A percentile compares a stretch with the other conserved stretches of the same genome.
Evolutionary conservation across 53 echinoderm and acorn worm genomes (phyloP).

Genomic region (Echinometra lucunter): DNA sequence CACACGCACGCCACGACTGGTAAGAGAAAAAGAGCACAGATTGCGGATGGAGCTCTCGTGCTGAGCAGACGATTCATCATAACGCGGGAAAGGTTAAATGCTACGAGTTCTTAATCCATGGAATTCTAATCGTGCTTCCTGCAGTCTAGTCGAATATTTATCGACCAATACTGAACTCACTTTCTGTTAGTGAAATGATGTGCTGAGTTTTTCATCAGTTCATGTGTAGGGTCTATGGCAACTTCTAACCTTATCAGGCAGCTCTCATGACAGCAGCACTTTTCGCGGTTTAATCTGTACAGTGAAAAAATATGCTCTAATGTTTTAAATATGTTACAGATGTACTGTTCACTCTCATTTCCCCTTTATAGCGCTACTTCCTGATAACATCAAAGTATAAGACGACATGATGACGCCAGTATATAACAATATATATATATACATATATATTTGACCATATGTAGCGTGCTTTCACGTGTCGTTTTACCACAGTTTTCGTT

Average conservation of each 20-base stretch:
- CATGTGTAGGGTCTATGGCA: too few species aligned
- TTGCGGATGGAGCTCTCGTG: slow-evolving; percentile 16
- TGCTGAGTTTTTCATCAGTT: background rate
- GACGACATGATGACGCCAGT: background rate
- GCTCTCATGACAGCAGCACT: too few species aligned
- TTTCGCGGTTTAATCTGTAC: too few species aligned
- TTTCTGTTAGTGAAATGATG: background rate
- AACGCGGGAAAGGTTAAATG: slow-evolving; percentile 29
- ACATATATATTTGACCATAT: background rate
- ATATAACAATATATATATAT: background rate
- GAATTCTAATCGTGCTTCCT: background rate
- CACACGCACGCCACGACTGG: slow-evolving; percentile 21
- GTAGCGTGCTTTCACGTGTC: background rate
- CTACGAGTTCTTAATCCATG: background rate
- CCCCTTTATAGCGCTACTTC: too few species aligned
- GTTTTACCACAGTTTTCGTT: background rate
- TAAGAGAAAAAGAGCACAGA: background rate
- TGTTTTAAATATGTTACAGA: too few species aligned
- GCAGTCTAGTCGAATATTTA: background rate
- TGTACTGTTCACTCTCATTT: too few species aligned
- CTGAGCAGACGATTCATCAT: slow-evolving; percentile 5
- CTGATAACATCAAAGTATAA: too few species aligned
- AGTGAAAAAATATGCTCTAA: too few species aligned
- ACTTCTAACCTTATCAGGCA: too few species aligned
- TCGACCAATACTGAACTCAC: background rate